These are phyloP conservation scores for Pachydiplax longipennis DNA, from an alignment of 2,888 invertebrate species.

Conservation along the genomic window DNA sequence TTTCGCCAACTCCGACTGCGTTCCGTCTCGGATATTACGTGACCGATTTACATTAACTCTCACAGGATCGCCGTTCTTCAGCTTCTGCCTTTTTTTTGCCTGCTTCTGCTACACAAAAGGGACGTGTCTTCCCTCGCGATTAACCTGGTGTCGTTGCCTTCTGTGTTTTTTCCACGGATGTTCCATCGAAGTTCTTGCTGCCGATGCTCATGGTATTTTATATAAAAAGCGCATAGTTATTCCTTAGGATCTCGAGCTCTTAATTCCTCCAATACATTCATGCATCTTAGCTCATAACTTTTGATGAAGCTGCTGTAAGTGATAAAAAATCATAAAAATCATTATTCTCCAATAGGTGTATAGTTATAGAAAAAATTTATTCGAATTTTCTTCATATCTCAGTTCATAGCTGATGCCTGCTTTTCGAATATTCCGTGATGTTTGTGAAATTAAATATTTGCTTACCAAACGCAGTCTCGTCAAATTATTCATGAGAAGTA, in stretches of 20 bases:
- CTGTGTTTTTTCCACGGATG: not conserved
- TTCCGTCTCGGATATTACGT: conserved; percentile 34
- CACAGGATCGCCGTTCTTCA: not conserved
- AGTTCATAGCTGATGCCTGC: too few relatives aligned
- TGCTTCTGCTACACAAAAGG: not conserved
- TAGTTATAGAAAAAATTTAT: too few relatives aligned
- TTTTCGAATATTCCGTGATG: too few relatives aligned
- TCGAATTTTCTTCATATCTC: too few relatives aligned
- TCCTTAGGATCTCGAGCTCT: too few relatives aligned
- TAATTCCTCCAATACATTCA: not conserved
- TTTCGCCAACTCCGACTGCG: not conserved
- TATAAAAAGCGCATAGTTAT: too few relatives aligned
- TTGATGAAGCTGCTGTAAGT: not conserved
- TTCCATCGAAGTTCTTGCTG: not conserved
- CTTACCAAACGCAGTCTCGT: too few relatives aligned
- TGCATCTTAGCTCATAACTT: not conserved
- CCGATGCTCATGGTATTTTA: not conserved
- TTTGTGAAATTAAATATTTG: too few relatives aligned
- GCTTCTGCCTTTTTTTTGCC: not conserved
- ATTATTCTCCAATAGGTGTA: too few relatives aligned
- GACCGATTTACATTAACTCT: conserved; percentile 31
- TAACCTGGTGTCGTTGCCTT: not conserved
- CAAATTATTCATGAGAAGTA: too few relatives aligned
- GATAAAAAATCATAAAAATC: too few relatives aligned
- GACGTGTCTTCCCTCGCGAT: not conserved